phyloP scores from a whole-genome alignment of 2,113 vertebrate genomes.

The Caranx melampygus region DNA sequence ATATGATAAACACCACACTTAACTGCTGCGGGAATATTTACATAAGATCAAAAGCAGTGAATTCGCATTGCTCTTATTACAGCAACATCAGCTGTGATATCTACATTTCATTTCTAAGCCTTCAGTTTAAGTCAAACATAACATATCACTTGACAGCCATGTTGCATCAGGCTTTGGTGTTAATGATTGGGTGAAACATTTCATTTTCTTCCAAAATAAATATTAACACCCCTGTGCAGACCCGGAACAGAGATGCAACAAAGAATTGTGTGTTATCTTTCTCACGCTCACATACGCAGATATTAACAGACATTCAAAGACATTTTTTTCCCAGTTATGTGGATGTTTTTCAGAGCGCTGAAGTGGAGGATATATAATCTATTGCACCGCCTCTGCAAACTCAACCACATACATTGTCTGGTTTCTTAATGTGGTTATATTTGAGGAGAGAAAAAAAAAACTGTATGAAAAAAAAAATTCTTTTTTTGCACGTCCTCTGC shows the following conservation, averaged over 20 bases:
- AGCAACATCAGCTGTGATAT: background rate
- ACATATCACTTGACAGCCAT: background rate
- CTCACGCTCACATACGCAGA: background rate
- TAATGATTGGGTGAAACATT: background rate
- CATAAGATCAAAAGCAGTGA: background rate
- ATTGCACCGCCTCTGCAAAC: conserved; percentile 33
- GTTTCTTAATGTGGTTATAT: conserved; percentile 38
- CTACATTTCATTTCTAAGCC: background rate
- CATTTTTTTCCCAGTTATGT: no score
- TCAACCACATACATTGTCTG: conserved; percentile 23
- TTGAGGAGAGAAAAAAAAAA: conserved; percentile 1
- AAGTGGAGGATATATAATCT: conserved; percentile 22
- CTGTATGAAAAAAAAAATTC: background rate
- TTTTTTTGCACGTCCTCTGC: background rate
- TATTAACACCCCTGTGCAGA: no score
- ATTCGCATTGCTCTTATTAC: background rate
- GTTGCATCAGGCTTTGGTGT: background rate
- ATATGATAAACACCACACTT: background rate
- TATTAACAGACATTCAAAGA: background rate
- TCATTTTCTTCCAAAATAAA: background rate
- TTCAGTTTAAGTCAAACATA: background rate
- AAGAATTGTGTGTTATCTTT: background rate
- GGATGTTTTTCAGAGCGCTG: background rate
- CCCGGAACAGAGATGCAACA: background rate
- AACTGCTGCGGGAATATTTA: background rate